phyloP scores from a whole-genome alignment of 1,140 invertebrate genomes.

The Drosophila insularis region DNA sequence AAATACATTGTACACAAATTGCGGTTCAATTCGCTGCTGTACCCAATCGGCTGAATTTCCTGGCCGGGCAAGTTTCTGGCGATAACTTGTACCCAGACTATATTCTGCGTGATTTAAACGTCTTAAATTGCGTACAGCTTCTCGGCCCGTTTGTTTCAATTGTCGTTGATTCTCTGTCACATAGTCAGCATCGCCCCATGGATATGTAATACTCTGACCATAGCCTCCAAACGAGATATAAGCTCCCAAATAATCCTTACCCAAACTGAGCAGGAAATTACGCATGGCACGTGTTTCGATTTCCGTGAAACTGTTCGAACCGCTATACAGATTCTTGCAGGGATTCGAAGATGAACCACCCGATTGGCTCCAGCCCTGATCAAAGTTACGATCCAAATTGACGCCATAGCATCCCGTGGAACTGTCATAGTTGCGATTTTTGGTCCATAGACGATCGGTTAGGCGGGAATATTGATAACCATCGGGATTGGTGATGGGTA shows the following conservation, averaged over 20 bases:
- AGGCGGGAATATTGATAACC: slow-evolving; percentile 87
- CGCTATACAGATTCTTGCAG: slow-evolving; percentile 91
- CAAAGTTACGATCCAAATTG: slow-evolving; percentile 92
- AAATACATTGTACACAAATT: slow-evolving; percentile 91
- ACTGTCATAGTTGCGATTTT: slow-evolving; percentile 85
- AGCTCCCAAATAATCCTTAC: slow-evolving; percentile 60
- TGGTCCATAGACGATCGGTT: slow-evolving; percentile 87
- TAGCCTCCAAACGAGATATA: slow-evolving; percentile 92
- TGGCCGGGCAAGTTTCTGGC: slow-evolving; percentile 65
- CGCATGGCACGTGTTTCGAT: slow-evolving; percentile 89
- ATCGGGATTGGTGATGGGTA: slow-evolving; percentile 89
- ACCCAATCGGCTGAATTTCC: slow-evolving; percentile 89
- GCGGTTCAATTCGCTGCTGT: slow-evolving; percentile 86
- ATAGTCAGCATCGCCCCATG: slow-evolving; percentile 76
- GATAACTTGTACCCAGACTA: slow-evolving; percentile 69
- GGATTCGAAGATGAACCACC: slow-evolving; percentile 89
- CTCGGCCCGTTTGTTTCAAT: slow-evolving; percentile 52
- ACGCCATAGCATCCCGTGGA: slow-evolving; percentile 88
- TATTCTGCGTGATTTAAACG: slow-evolving; percentile 74
- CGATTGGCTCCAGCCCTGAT: slow-evolving; percentile 89
- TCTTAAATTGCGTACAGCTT: slow-evolving; percentile 64
- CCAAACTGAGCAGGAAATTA: slow-evolving; percentile 84
- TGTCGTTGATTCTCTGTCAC: slow-evolving; percentile 64
- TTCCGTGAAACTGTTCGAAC: slow-evolving; percentile 91
- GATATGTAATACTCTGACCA: slow-evolving; percentile 86